phyloP scores from a whole-genome alignment of 2,888 invertebrate species.

The Xylocampa areola region DNA sequence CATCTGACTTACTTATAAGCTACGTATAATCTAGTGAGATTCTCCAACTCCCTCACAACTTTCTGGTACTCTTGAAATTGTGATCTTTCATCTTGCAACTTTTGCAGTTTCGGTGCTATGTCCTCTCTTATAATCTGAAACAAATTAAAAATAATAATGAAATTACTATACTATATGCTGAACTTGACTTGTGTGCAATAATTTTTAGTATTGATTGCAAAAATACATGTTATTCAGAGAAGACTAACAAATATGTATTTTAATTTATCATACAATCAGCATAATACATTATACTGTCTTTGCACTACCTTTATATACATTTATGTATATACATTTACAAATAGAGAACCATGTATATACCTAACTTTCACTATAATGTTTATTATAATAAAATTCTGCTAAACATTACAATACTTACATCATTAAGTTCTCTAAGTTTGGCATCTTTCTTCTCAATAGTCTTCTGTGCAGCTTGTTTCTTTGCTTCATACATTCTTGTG shows the following conservation, averaged over 20 bases:
- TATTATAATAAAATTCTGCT: background rate
- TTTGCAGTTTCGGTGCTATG: slow-evolving; percentile 96
- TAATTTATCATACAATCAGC: no score
- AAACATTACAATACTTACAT: slow-evolving; percentile 80
- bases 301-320: no score
- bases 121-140: slow-evolving; percentile 93
- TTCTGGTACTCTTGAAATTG: slow-evolving; percentile 97
- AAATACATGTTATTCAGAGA: no score
- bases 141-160: background rate
- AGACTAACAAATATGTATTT: no score
- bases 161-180: no score
- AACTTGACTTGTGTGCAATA: no score
- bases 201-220: no score
- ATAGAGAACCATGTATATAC: no score
- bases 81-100: slow-evolving; percentile 95
- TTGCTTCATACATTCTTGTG: slow-evolving; percentile 98
- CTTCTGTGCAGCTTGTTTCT: slow-evolving; percentile 95
- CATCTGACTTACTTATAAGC: slow-evolving; percentile 91
- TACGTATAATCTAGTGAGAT: slow-evolving; percentile 92
- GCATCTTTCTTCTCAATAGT: slow-evolving; percentile 98
- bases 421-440: slow-evolving; percentile 95
- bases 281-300: no score
- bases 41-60: slow-evolving; percentile 95
- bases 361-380: no score
- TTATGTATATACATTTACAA: no score